phyloP scores from a whole-genome alignment of 2,888 invertebrate genomes.

The Nesidiocoris tenuis region DNA sequence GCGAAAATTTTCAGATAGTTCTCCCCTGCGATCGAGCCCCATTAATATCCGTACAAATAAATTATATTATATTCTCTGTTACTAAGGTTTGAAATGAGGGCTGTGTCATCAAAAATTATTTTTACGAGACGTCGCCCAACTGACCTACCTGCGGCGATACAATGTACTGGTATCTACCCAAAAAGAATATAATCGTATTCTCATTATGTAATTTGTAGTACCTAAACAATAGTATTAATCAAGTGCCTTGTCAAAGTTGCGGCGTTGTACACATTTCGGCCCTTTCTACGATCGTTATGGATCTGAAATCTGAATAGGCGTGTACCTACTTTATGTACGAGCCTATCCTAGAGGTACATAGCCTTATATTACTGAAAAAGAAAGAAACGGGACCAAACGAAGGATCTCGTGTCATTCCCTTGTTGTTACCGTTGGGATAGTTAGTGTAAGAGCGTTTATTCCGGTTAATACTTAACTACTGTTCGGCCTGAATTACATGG shows the following conservation, averaged over 20 bases:
- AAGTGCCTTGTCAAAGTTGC: slow-evolving; percentile 30
- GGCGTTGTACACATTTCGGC: background rate
- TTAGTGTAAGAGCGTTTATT: background rate
- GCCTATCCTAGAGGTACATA: background rate
- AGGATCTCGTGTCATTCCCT: background rate
- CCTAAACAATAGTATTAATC: slow-evolving; percentile 22
- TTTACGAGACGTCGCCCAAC: background rate
- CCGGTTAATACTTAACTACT: background rate
- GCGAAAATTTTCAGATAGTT: background rate
- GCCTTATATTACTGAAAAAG: background rate
- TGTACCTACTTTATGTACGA: background rate
- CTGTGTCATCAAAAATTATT: background rate
- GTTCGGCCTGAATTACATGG: too few relatives aligned
- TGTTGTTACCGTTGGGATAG: background rate
- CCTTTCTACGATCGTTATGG: background rate
- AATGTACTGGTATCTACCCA: background rate
- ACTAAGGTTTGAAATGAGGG: background rate
- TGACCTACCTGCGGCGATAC: background rate
- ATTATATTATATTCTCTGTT: background rate
- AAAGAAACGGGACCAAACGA: background rate
- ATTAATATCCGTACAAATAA: background rate
- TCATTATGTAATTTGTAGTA: background rate
- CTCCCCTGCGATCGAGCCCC: background rate
- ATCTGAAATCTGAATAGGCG: background rate
- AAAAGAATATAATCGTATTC: background rate